Conservation (phyloP, 2,113 vertebrate genomes). For the Cephalopholis sonnerati region DNA sequence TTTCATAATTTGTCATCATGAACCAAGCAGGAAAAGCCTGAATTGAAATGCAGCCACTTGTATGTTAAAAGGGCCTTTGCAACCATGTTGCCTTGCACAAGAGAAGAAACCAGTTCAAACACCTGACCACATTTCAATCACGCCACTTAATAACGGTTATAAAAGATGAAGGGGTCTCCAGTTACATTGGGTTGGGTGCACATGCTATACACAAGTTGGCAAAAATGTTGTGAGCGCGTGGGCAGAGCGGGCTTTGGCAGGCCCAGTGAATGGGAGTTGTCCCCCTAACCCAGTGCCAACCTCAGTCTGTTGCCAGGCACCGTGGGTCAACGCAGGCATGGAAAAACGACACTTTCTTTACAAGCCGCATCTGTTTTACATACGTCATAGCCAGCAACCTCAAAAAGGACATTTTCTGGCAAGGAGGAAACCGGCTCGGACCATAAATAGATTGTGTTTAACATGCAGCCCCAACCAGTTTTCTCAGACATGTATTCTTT, state of each 20-base stretch:
- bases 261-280: constrained; percentile 60
- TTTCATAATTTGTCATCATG: constrained; percentile 23
- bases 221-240: constrained; percentile 4
- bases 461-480: constrained; percentile 42
- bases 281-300: constrained; percentile 61
- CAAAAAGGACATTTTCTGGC: constrained; percentile 55
- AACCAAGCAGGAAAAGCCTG: not conserved
- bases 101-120: not conserved
- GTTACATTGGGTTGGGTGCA: constrained; percentile 16
- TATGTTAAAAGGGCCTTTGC: not conserved
- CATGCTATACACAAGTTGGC: constrained; percentile 19
- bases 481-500: constrained; percentile 61
- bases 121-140: constrained; percentile 14
- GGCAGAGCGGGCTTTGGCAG: constrained; percentile 43
- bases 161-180: constrained; percentile 35
- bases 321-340: constrained; percentile 55
- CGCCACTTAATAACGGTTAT: constrained; percentile 18
- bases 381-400: constrained; percentile 64
- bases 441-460: constrained; percentile 75
- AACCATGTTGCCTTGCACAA: not conserved
- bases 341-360: constrained; percentile 74
- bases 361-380: constrained; percentile 72
- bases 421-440: constrained; percentile 56
- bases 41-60: not conserved
- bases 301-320: constrained; percentile 59